These are phyloP conservation scores for Drosophila ercepeae DNA, from an alignment of 1,140 invertebrate genomes.

Conservation along the genomic window DNA sequence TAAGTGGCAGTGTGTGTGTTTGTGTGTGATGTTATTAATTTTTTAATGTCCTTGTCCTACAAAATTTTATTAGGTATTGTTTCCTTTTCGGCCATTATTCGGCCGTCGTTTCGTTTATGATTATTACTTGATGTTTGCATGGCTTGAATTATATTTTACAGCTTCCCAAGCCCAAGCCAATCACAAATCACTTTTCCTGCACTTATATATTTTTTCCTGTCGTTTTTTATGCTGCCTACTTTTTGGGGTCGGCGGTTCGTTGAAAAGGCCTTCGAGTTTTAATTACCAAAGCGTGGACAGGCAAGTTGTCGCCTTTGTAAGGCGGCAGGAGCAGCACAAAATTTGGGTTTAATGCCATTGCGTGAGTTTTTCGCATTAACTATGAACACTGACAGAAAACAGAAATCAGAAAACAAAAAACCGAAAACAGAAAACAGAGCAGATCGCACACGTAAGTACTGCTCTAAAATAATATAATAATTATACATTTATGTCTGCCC, in stretches of 20 bases:
- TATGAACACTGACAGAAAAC: slow-evolving; percentile 15
- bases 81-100: slow-evolving; percentile 18
- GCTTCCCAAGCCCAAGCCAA: slow-evolving; percentile 40
- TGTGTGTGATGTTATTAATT: slow-evolving; percentile 43
- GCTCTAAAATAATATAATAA: slow-evolving; percentile 44
- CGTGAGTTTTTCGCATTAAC: slow-evolving; percentile 70
- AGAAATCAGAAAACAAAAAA: background rate
- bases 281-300: slow-evolving; percentile 70
- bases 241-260: slow-evolving; percentile 20
- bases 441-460: slow-evolving; percentile 61
- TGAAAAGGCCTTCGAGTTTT: slow-evolving; percentile 81
- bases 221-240: slow-evolving; percentile 13
- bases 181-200: slow-evolving; percentile 63
- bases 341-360: slow-evolving; percentile 63
- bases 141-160: slow-evolving; percentile 41
- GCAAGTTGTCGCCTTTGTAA: slow-evolving; percentile 58
- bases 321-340: slow-evolving; percentile 64
- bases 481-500: slow-evolving; percentile 26
- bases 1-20: slow-evolving; percentile 47
- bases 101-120: slow-evolving; percentile 41
- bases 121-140: slow-evolving; percentile 47
- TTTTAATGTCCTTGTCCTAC: slow-evolving; percentile 46
- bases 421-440: slow-evolving; percentile 6
- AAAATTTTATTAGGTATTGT: slow-evolving; percentile 28
- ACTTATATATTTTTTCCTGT: slow-evolving; percentile 34